Evolutionary conservation across 2,113 vertebrate genomes (phyloP).

Genomic region (Caloenas nicobarica): DNA sequence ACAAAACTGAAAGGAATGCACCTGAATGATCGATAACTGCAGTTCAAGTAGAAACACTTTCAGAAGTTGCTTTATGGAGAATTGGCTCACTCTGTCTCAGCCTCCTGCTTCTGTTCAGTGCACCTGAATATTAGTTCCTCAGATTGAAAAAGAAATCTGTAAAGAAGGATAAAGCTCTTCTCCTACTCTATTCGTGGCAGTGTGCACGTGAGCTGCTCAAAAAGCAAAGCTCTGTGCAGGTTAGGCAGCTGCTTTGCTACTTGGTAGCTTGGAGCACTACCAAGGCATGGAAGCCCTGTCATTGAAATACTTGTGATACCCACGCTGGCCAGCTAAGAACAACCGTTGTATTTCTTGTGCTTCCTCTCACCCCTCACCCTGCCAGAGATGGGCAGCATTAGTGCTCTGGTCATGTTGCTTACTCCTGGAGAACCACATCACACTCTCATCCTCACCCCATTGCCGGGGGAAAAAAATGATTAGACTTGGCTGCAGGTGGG

Average conservation of each 20-base stretch:
- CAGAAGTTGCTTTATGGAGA: neutral
- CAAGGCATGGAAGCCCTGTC: neutral
- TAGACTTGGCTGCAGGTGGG: neutral
- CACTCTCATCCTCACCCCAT: neutral
- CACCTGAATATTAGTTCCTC: neutral
- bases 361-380: rapidly evolving
- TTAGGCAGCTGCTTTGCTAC: rapidly evolving
- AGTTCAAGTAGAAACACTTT: neutral
- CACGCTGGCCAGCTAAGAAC: neutral
- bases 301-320: neutral
- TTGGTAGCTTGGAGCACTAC: neutral
- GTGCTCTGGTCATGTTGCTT: too few relatives aligned
- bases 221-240: neutral
- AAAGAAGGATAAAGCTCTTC: neutral
- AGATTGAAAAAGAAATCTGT: neutral
- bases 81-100: neutral
- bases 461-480: neutral
- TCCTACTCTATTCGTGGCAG: neutral
- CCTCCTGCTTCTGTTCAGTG: neutral
- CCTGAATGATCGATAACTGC: neutral
- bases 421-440: neutral
- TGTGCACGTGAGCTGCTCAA: neutral
- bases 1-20: neutral
- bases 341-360: rapidly evolving
- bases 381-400: neutral